Evolutionary conservation across 2,797 vertebrate species (phyloP).

Genomic region (Serranus cabrilla): DNA sequence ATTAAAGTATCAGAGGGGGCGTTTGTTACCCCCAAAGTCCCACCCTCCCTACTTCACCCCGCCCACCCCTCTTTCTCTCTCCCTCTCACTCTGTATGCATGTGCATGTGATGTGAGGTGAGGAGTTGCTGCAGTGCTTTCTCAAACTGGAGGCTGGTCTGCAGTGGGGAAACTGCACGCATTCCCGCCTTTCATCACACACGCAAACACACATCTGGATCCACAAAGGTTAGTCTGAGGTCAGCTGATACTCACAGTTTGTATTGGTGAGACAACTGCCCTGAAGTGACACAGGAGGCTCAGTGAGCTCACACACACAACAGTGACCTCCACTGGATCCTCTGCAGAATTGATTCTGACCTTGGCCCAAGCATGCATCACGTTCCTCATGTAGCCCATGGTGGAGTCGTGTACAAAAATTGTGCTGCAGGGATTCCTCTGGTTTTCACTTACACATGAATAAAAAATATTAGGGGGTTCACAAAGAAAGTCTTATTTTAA

Average conservation of each 20-base stretch:
- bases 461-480: not conserved
- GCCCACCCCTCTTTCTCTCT: slow-evolving; percentile 41
- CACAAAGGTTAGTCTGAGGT: slow-evolving; percentile 61
- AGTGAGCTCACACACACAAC: slow-evolving; percentile 48
- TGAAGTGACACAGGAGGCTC: slow-evolving; percentile 40
- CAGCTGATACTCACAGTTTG: slow-evolving; percentile 41
- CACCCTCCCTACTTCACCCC: slow-evolving; percentile 29
- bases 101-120: slow-evolving; percentile 49
- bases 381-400: not conserved
- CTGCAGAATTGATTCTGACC: slow-evolving; percentile 62
- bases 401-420: not conserved
- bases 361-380: slow-evolving; percentile 34
- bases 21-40: slow-evolving; percentile 38
- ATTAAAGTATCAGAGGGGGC: slow-evolving; percentile 65
- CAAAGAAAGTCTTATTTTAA: too few relatives aligned
- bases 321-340: slow-evolving; percentile 78
- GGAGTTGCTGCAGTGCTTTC: slow-evolving; percentile 69
- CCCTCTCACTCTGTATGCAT: slow-evolving; percentile 2
- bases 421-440: not conserved
- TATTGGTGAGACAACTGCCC: slow-evolving; percentile 24
- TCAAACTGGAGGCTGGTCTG: slow-evolving; percentile 36
- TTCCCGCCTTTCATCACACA: slow-evolving; percentile 2
- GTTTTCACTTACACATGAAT: not conserved
- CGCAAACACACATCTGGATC: slow-evolving; percentile 25
- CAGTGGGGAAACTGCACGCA: slow-evolving; percentile 20